These are phyloP conservation scores for Lerista edwardsae DNA, from an alignment of 2,797 vertebrate species.

Conservation along the genomic window DNA sequence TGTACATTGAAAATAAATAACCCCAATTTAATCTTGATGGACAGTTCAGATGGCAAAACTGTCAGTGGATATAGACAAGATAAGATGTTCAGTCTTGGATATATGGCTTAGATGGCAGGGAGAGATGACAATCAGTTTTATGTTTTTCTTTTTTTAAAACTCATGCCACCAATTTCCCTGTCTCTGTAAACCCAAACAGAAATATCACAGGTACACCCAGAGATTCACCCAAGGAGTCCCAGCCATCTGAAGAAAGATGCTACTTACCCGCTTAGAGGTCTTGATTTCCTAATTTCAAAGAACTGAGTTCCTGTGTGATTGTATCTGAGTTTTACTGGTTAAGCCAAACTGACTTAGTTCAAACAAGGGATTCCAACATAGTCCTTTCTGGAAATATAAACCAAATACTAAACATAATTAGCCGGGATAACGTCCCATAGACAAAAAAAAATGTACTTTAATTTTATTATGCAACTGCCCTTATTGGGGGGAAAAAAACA, in stretches of 20 bases:
- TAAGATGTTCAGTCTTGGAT: not conserved
- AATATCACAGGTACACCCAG: not conserved
- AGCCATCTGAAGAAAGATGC: not conserved
- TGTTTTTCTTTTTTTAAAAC: not conserved
- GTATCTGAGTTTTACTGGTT: conserved; percentile 82
- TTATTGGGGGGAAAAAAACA: not conserved
- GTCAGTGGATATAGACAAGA: not conserved
- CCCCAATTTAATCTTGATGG: not conserved
- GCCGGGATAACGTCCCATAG: not conserved
- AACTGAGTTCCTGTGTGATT: conserved; percentile 99
- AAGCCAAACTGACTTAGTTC: conserved; percentile 66
- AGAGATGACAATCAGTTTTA: not conserved
- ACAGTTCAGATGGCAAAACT: not conserved
- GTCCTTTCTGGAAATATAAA: conserved; percentile 35
- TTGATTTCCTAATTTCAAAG: conserved; percentile 96
- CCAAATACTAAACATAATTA: not conserved
- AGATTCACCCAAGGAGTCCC: not conserved
- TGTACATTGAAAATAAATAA: too few species aligned
- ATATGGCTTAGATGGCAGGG: not conserved
- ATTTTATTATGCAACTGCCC: not conserved
- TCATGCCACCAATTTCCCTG: not conserved
- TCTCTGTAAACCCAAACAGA: not conserved
- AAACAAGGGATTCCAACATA: not conserved
- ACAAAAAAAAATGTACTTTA: conserved; percentile 30
- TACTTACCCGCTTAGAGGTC: conserved; percentile 93